Conservation (phyloP, 2,113 vertebrate genomes). For the Muntiacus muntjak region DNA sequence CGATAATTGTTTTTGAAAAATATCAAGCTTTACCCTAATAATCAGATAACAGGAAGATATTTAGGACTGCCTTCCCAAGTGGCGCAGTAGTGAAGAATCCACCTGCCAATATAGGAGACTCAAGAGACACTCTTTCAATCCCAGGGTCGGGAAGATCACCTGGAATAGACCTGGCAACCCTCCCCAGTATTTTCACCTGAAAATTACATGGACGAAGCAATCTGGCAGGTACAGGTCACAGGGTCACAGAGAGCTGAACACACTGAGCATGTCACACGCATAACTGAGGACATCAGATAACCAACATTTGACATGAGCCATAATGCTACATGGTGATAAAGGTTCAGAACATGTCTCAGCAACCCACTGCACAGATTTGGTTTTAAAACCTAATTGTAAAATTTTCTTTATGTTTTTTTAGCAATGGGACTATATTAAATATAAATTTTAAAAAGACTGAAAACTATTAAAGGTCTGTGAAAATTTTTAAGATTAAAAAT, state of each 20-base stretch:
- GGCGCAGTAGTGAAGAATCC: neutral
- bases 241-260: neutral
- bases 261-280: neutral
- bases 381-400: neutral
- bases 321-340: neutral
- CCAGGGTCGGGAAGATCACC: neutral
- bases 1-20: neutral
- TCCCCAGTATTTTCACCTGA: neutral
- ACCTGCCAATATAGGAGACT: neutral
- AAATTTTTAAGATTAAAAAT: neutral
- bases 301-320: neutral
- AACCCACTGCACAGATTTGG: neutral
- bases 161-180: neutral
- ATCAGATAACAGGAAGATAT: neutral
- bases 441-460: neutral
- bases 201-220: neutral
- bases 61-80: neutral
- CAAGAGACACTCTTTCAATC: neutral
- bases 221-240: neutral
- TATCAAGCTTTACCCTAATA: neutral
- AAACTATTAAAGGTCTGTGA: neutral
- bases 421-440: neutral
- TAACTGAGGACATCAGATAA: neutral
- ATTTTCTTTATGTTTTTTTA: neutral
- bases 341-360: neutral